Percentiles rank a stretch among this genome's conserved stretches.
phyloP scores from a whole-genome alignment of 2,113 vertebrate species.

The Lanius collurio region DNA sequence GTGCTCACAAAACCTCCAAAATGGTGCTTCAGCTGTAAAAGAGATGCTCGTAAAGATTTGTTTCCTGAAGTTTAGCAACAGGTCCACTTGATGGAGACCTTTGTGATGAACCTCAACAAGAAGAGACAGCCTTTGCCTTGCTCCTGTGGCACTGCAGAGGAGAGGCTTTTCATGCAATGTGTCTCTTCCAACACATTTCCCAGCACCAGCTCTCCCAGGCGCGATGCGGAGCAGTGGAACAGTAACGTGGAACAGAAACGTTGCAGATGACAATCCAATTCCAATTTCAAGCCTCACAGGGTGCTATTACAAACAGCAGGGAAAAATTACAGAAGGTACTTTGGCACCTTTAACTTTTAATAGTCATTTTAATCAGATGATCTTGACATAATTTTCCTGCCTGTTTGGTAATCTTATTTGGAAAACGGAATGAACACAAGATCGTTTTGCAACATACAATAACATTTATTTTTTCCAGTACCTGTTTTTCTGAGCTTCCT shows the following conservation, averaged over 20 bases:
- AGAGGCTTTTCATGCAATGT: neutral
- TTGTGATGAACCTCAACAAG: fast-evolving
- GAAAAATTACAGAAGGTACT: constrained; percentile 32
- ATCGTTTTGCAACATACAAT: neutral
- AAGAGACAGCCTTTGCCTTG: neutral
- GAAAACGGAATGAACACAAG: neutral
- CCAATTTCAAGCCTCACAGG: constrained; percentile 65
- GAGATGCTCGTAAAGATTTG: neutral
- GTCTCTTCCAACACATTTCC: neutral
- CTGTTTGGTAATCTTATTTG: constrained; percentile 43
- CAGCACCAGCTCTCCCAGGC: neutral
- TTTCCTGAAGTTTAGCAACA: neutral
- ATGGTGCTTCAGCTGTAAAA: neutral
- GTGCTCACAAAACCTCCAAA: neutral
- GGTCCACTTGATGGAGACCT: neutral
- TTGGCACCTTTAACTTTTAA: constrained; percentile 53
- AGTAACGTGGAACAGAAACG: neutral
- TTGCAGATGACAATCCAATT: constrained; percentile 40
- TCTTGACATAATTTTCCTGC: constrained; percentile 51
- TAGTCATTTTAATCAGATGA: constrained; percentile 49
- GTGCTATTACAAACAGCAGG: constrained; percentile 54
- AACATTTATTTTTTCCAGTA: neutral
- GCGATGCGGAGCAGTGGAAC: fast-evolving
- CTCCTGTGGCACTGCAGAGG: neutral
- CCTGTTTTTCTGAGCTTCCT: constrained; percentile 33